Evolutionary conservation across 92 coral and sea anemone species (phyloP).

Genomic region (Umimayanthus kanabou): DNA sequence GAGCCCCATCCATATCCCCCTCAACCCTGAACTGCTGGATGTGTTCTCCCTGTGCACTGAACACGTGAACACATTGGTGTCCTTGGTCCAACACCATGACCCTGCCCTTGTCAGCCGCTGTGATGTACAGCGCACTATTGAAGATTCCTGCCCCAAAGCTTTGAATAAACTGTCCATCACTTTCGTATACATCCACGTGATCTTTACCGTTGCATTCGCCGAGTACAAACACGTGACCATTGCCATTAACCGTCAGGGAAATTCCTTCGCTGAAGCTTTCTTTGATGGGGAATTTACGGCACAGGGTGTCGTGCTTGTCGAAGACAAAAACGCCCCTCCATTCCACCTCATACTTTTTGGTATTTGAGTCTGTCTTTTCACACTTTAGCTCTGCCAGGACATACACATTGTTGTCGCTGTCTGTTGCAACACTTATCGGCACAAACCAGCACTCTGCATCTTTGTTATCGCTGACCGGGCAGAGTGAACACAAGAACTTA

Average conservation of each 20-base stretch:
- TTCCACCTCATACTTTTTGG: not conserved
- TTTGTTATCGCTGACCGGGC: conserved; percentile 11
- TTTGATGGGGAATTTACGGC: conserved; percentile 20
- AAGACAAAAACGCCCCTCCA: conserved; percentile 37
- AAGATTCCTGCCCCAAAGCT: conserved; percentile 33
- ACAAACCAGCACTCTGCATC: conserved; percentile 29
- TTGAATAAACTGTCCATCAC: conserved; percentile 14
- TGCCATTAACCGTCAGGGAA: conserved; percentile 22
- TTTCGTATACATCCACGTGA: conserved; percentile 28
- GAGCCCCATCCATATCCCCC: conserved; percentile 41
- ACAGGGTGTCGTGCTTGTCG: conserved; percentile 20
- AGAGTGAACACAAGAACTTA: conserved; percentile 13
- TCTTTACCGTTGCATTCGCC: conserved; percentile 39
- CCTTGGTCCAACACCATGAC: conserved; percentile 46
- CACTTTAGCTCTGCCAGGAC: conserved; percentile 35
- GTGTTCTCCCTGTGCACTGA: conserved; percentile 33
- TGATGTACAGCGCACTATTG: conserved; percentile 28
- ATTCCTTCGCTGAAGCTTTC: conserved; percentile 33
- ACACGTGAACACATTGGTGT: conserved; percentile 38
- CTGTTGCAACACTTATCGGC: conserved; percentile 29
- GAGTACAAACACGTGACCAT: conserved; percentile 43
- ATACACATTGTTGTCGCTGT: conserved; percentile 8
- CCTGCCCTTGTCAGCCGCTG: conserved; percentile 23
- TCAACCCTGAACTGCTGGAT: conserved; percentile 13
- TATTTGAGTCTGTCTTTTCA: not conserved